Percentiles rank a stretch among this genome's conserved stretches.
Conservation (phyloP, 1,140 invertebrate species). For the Temnothorax nylanderi region DNA sequence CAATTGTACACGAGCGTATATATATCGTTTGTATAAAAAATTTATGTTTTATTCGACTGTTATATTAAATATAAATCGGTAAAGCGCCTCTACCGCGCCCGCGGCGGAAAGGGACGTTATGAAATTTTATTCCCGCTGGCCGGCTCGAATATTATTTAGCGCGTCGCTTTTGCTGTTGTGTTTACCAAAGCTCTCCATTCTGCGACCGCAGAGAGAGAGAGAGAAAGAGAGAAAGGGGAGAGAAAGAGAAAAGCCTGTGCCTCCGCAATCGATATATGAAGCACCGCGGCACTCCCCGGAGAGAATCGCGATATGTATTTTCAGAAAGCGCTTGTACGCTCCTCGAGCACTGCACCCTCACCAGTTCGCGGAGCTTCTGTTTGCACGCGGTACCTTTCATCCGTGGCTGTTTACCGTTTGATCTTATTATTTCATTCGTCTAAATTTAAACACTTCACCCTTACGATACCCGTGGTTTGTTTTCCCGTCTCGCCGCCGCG, state of each 20-base stretch:
- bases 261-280: conserved; percentile 68
- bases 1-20: background rate
- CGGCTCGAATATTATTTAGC: conserved; percentile 62
- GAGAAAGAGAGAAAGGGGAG: background rate
- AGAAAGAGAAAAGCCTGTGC: background rate
- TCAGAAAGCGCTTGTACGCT: conserved; percentile 65
- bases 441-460: conserved; percentile 83
- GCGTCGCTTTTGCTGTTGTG: conserved; percentile 64
- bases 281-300: conserved; percentile 72
- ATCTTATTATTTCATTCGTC: conserved; percentile 85
- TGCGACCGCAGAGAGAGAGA: background rate
- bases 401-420: conserved; percentile 79
- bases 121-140: conserved; percentile 63
- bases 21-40: background rate
- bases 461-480: conserved; percentile 58
- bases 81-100: background rate
- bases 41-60: conserved; percentile 40
- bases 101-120: conserved; percentile 32
- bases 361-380: conserved; percentile 75
- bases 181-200: conserved; percentile 63
- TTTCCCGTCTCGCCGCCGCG: conserved; percentile 65
- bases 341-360: conserved; percentile 62
- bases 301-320: conserved; percentile 77
- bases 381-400: conserved; percentile 79
- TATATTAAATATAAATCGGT: conserved; percentile 48